Conservation (phyloP, 2,888 invertebrate genomes). For the Hecatera dysodea region DNA sequence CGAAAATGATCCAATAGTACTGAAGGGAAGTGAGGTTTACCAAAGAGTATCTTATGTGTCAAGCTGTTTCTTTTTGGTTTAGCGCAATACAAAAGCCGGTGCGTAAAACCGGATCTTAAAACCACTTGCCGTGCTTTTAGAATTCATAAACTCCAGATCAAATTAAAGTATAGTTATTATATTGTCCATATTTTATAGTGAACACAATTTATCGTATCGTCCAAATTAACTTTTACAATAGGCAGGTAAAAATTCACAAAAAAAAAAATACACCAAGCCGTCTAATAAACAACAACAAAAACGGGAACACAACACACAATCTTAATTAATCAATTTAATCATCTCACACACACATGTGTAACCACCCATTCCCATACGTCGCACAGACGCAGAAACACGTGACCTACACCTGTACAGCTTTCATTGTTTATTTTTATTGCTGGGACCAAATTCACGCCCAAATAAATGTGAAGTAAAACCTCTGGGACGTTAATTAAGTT, state of each 20-base stretch:
- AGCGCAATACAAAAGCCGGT: too few species aligned
- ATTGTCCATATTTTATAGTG: background rate
- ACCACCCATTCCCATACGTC: slow-evolving; percentile 25
- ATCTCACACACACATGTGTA: slow-evolving; percentile 33
- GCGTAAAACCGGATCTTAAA: too few species aligned
- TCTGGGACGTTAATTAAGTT: slow-evolving; percentile 86
- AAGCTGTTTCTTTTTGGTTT: too few species aligned
- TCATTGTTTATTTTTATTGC: slow-evolving; percentile 87
- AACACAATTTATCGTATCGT: background rate
- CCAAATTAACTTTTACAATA: background rate
- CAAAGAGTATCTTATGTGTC: too few species aligned
- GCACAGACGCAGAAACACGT: slow-evolving; percentile 47
- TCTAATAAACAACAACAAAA: slow-evolving; percentile 22
- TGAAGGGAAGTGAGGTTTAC: too few species aligned
- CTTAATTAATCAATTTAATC: slow-evolving; percentile 60
- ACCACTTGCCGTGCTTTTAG: too few species aligned
- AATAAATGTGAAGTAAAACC: slow-evolving; percentile 84
- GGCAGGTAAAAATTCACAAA: slow-evolving; percentile 2
- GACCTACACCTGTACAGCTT: slow-evolving; percentile 69
- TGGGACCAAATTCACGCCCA: slow-evolving; percentile 83
- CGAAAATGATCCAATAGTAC: too few species aligned
- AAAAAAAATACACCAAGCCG: slow-evolving; percentile 16
- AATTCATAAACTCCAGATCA: too few species aligned
- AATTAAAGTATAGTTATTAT: too few species aligned
- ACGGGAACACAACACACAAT: slow-evolving; percentile 42